These are phyloP conservation scores for Cyrtonyx montezumae DNA, from an alignment of 2,113 vertebrate genomes.

Conservation along the genomic window DNA sequence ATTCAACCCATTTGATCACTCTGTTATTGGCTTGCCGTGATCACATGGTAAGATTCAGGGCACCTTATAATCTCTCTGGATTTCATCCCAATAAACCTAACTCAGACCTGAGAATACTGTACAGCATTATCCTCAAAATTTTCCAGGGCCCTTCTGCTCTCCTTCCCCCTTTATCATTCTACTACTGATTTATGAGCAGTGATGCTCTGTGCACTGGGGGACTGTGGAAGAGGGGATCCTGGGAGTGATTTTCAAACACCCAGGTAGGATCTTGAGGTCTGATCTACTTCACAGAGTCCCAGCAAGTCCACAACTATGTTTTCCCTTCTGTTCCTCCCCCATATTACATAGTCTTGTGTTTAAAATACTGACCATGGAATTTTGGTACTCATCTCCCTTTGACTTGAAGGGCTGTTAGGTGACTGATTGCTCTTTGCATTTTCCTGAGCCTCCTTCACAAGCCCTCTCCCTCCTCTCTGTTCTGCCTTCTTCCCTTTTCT, in stretches of 20 bases:
- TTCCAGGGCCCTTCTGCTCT: background rate
- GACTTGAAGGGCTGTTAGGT: background rate
- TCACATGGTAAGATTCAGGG: background rate
- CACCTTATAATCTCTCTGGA: slow-evolving; percentile 56
- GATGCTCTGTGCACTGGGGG: background rate
- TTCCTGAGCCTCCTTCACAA: background rate
- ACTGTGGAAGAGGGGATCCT: background rate
- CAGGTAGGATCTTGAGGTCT: background rate
- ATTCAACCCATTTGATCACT: background rate
- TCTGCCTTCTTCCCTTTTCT: background rate
- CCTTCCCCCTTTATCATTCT: background rate
- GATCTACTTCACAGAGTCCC: background rate
- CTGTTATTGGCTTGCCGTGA: background rate
- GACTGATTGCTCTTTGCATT: background rate
- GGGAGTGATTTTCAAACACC: background rate
- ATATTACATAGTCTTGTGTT: background rate
- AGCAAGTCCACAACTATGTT: background rate
- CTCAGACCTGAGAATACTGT: slow-evolving; percentile 21
- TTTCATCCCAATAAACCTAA: slow-evolving; percentile 18
- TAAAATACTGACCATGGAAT: background rate
- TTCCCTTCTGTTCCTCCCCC: background rate
- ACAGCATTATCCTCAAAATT: background rate
- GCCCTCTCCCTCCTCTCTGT: background rate
- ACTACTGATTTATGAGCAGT: background rate
- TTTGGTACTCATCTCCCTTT: slow-evolving; percentile 1